A percentile compares a stretch with the other conserved stretches of the same genome.
These are phyloP conservation scores for Motacilla tschutschensis DNA, from an alignment of 2,113 vertebrate species.

Conservation along the genomic window DNA sequence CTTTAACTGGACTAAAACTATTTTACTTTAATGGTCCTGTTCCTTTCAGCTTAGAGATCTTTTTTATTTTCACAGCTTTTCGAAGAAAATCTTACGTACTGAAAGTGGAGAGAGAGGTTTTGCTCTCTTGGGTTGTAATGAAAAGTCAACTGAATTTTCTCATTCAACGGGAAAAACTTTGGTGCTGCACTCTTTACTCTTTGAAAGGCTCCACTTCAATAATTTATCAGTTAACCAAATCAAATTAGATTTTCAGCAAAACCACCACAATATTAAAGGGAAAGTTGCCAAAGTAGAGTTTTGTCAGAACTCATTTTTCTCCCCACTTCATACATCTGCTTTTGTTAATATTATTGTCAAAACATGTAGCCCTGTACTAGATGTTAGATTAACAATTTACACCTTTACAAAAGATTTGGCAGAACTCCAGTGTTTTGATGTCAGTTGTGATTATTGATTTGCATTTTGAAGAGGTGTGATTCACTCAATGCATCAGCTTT, in stretches of 20 bases:
- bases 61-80: neutral
- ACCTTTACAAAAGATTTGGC: neutral
- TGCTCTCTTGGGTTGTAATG: neutral
- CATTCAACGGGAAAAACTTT: neutral
- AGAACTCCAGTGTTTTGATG: conserved; percentile 2
- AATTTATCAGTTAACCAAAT: neutral
- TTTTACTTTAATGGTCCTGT: neutral
- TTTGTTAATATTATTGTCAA: conserved; percentile 13
- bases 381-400: neutral
- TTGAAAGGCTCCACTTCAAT: neutral
- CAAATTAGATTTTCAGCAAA: neutral
- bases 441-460: conserved; percentile 11
- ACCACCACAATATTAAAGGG: neutral
- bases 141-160: neutral
- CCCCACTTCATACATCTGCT: neutral
- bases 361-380: neutral
- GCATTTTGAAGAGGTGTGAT: conserved; percentile 13
- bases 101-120: neutral
- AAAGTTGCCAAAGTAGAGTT: neutral
- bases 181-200: neutral
- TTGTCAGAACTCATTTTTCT: conserved; percentile 5
- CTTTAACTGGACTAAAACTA: neutral
- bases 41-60: neutral
- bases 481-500: neutral
- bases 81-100: neutral